Percentiles rank a stretch among this genome's conserved stretches.
Conservation (phyloP, 2,797 vertebrate species). For the Ceyx erithaca region DNA sequence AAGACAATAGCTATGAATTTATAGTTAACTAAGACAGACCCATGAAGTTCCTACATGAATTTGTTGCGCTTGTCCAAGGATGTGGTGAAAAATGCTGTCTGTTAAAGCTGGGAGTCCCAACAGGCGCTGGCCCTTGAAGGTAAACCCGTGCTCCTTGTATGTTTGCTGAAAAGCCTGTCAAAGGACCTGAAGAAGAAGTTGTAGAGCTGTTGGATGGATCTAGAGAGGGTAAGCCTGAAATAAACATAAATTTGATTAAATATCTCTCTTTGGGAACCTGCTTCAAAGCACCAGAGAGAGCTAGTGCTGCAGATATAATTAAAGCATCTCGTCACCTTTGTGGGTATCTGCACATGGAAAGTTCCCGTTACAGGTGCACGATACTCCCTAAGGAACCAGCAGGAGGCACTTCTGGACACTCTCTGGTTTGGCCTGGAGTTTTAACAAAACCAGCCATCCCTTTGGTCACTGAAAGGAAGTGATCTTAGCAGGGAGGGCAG, state of each 20-base stretch:
- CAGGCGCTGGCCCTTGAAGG: conserved; percentile 89
- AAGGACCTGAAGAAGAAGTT: conserved; percentile 83
- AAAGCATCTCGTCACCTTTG: conserved; percentile 48
- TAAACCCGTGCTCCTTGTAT: conserved; percentile 95
- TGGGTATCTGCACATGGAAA: conserved; percentile 30
- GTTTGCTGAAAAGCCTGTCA: conserved; percentile 93
- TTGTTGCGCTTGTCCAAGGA: conserved; percentile 95
- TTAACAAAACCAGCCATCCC: conserved; percentile 19
- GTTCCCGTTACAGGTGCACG: conserved; percentile 33
- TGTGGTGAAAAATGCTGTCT: conserved; percentile 99
- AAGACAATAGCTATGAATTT: conserved; percentile 64
- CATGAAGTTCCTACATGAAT: conserved; percentile 89
- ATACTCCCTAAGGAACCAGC: background rate
- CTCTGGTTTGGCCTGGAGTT: background rate
- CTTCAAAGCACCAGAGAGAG: conserved; percentile 57
- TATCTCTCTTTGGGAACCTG: conserved; percentile 66
- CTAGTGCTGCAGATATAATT: conserved; percentile 51
- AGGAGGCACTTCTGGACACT: background rate
- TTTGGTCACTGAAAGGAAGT: background rate
- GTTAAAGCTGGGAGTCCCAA: conserved; percentile 95
- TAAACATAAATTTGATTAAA: conserved; percentile 76
- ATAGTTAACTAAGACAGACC: conserved; percentile 74
- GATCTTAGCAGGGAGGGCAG: background rate
- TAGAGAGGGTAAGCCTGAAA: conserved; percentile 86
- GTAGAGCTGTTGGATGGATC: conserved; percentile 85